Conservation (phyloP, 2,888 invertebrate species). For the Xestoiulus laeticollis region DNA sequence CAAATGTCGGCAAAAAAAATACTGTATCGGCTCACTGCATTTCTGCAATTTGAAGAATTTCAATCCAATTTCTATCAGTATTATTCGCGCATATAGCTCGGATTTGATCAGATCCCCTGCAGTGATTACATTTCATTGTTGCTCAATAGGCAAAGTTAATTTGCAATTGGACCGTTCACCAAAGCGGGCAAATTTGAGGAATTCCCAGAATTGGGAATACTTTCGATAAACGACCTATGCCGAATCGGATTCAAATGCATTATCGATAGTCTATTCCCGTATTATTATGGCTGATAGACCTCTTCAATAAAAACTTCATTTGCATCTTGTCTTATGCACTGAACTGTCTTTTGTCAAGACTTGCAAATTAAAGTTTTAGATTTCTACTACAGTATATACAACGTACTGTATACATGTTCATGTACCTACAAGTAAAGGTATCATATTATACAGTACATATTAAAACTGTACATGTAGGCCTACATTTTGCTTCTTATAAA, state of each 20-base stretch:
- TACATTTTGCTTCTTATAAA: too few species aligned
- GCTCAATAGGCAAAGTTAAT: constrained; percentile 3
- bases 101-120: background rate
- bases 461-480: too few species aligned
- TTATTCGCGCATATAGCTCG: background rate
- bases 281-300: background rate
- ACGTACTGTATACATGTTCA: too few species aligned
- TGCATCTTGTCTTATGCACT: background rate
- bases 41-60: constrained; percentile 27
- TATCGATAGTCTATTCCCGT: background rate
- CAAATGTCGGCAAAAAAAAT: background rate
- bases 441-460: too few species aligned
- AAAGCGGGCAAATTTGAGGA: background rate
- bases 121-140: constrained; percentile 19
- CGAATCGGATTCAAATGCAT: background rate
- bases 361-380: too few species aligned
- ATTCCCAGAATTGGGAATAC: background rate
- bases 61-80: background rate
- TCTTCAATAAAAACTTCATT: background rate
- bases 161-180: background rate
- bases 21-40: background rate
- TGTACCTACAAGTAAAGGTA: too few species aligned
- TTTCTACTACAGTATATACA: too few species aligned
- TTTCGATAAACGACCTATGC: background rate
- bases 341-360: too few species aligned